Conservation (phyloP, 2,888 invertebrate species). For the Sminthurinus aureus region DNA sequence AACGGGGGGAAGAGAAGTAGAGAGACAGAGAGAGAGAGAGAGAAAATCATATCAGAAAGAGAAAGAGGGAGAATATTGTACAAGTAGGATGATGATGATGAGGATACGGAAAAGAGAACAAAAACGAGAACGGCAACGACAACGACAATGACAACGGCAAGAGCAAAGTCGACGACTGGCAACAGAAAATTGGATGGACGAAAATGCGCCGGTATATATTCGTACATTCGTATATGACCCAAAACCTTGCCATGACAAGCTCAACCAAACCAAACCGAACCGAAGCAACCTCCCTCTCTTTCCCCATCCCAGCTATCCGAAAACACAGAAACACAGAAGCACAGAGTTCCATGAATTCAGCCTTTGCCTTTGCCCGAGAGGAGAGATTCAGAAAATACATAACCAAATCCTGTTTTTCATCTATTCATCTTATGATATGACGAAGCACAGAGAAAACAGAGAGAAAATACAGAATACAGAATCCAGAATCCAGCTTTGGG, state of each 20-base stretch:
- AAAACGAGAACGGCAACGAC: background rate
- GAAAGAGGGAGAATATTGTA: background rate
- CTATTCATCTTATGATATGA: no score
- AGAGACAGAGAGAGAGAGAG: background rate
- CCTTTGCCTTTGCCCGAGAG: background rate
- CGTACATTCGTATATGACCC: background rate
- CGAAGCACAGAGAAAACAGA: background rate
- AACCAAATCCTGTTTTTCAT: background rate
- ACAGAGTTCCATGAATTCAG: background rate
- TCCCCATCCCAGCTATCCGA: background rate
- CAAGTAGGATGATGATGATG: background rate
- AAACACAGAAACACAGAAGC: background rate
- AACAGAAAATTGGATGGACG: constrained; percentile 30
- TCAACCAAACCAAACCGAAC: no score
- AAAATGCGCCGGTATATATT: constrained; percentile 27
- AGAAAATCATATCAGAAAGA: background rate
- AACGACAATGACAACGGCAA: background rate
- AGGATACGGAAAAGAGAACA: background rate
- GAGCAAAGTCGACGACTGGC: constrained; percentile 4
- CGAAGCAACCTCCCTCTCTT: background rate
- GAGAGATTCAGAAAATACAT: background rate
- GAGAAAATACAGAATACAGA: background rate
- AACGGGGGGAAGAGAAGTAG: background rate
- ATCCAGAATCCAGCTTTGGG: background rate
- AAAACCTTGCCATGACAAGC: background rate